Conservation (phyloP, 1,140 invertebrate genomes). For the Riptortus pedestris region DNA sequence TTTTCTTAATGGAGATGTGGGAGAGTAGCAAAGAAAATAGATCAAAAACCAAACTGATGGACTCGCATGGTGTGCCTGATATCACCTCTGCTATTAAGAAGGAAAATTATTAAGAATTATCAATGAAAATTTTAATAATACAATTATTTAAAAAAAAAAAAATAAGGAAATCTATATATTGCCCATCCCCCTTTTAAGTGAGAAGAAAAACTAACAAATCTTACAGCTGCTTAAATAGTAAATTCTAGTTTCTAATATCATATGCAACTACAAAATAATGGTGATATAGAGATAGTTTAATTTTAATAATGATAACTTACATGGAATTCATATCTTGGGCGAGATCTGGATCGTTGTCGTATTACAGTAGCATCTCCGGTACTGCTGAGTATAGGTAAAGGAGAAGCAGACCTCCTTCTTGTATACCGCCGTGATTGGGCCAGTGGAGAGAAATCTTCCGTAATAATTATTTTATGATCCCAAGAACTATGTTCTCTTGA, state of each 20-base stretch:
- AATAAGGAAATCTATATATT: too few species aligned
- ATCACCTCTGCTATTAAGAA: too few species aligned
- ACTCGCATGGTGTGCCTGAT: too few species aligned
- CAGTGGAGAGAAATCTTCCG: constrained; percentile 1
- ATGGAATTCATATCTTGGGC: background rate
- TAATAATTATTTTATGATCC: background rate
- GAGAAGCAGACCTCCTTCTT: constrained; percentile 1
- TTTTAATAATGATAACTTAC: background rate
- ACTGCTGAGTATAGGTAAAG: background rate
- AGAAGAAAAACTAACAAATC: too few species aligned
- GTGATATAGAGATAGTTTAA: background rate
- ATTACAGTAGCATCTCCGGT: background rate
- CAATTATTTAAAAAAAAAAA: too few species aligned
- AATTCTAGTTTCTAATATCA: too few species aligned
- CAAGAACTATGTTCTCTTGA: background rate
- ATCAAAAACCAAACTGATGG: background rate
- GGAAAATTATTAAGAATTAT: too few species aligned
- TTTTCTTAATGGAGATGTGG: too few species aligned
- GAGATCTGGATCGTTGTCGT: background rate
- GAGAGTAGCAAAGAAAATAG: background rate
- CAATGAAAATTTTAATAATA: too few species aligned
- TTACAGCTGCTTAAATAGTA: too few species aligned
- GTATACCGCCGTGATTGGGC: constrained; percentile 2
- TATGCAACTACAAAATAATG: too few species aligned
- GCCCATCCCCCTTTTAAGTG: too few species aligned